Conservation (phyloP, 1,140 invertebrate species). For the Dolichoris vasculosae region DNA sequence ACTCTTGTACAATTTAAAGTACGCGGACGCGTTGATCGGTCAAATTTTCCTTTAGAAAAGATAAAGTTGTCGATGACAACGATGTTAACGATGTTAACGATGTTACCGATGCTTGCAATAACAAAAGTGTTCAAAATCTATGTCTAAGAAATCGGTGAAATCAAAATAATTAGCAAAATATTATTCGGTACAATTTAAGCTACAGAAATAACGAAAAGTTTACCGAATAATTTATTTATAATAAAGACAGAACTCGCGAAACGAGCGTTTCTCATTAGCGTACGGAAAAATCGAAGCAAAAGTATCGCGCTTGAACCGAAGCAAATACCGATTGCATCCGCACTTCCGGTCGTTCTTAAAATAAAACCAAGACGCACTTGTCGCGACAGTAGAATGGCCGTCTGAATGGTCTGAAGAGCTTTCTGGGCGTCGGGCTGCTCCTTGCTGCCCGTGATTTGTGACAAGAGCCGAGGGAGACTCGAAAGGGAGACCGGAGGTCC, state of each 20-base stretch:
- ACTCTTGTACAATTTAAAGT: no score
- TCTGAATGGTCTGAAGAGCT: conserved; percentile 79
- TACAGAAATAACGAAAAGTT: not conserved
- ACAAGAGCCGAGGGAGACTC: conserved; percentile 74
- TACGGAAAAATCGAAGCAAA: no score
- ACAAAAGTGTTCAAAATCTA: no score
- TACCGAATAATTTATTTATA: not conserved
- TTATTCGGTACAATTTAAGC: not conserved
- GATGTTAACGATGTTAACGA: no score
- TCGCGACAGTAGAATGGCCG: conserved; percentile 74
- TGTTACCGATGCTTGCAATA: no score
- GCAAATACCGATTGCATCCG: not conserved
- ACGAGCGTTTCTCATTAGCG: no score
- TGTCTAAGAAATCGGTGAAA: no score
- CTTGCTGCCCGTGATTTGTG: conserved; percentile 75
- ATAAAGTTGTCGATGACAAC: no score
- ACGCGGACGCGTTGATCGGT: no score
- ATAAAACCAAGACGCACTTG: conserved; percentile 64
- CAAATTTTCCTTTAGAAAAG: no score
- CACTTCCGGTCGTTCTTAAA: not conserved
- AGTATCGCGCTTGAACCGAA: not conserved
- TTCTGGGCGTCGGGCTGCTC: conserved; percentile 76
- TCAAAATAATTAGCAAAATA: not conserved
- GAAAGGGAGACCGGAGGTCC: conserved; percentile 74
- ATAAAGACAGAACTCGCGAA: not conserved